Conservation (phyloP, 1,140 invertebrate genomes). For the Caligus rogercresseyi region DNA sequence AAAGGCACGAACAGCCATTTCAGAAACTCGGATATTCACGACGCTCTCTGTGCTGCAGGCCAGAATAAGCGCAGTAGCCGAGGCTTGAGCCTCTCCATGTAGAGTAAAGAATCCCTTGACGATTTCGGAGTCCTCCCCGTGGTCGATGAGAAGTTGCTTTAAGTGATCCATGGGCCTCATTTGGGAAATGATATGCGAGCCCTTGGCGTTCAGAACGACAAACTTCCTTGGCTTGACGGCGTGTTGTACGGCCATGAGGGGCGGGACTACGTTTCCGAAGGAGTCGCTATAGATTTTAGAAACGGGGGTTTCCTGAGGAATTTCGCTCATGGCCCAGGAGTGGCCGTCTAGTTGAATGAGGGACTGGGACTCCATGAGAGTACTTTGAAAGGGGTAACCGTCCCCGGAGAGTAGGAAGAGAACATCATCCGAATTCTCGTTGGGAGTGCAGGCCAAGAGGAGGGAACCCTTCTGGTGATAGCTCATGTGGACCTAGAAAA, state of each 20-base stretch:
- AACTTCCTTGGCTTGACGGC: slow-evolving; percentile 51
- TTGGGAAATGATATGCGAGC: slow-evolving; percentile 56
- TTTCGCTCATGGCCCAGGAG: slow-evolving; percentile 59
- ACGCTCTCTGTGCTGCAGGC: slow-evolving; percentile 38
- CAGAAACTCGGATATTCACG: slow-evolving; percentile 36
- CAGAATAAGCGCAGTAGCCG: slow-evolving; percentile 65
- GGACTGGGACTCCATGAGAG: slow-evolving; percentile 44
- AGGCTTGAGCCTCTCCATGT: slow-evolving; percentile 64
- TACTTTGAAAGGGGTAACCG: slow-evolving; percentile 32
- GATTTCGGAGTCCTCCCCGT: slow-evolving; percentile 61
- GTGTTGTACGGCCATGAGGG: slow-evolving; percentile 53
- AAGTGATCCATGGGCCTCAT: slow-evolving; percentile 56
- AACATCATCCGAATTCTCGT: slow-evolving; percentile 30
- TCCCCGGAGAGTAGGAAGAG: slow-evolving; percentile 34
- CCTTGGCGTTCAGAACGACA: slow-evolving; percentile 63
- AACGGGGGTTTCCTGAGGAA: slow-evolving; percentile 26
- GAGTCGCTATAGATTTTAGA: slow-evolving; percentile 18
- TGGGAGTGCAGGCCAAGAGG: slow-evolving; percentile 30
- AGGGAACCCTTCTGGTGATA: slow-evolving; percentile 24
- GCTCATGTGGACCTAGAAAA: slow-evolving; percentile 4
- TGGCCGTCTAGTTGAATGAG: slow-evolving; percentile 57
- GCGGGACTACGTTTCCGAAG: slow-evolving; percentile 33
- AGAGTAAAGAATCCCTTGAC: slow-evolving; percentile 68
- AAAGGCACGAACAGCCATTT: slow-evolving; percentile 78
- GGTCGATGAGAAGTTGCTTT: slow-evolving; percentile 54